A percentile compares a stretch with the other conserved stretches of the same genome.
These are phyloP conservation scores for Bombus difficillimus DNA, from an alignment of 1,140 invertebrate species.

Conservation along the genomic window DNA sequence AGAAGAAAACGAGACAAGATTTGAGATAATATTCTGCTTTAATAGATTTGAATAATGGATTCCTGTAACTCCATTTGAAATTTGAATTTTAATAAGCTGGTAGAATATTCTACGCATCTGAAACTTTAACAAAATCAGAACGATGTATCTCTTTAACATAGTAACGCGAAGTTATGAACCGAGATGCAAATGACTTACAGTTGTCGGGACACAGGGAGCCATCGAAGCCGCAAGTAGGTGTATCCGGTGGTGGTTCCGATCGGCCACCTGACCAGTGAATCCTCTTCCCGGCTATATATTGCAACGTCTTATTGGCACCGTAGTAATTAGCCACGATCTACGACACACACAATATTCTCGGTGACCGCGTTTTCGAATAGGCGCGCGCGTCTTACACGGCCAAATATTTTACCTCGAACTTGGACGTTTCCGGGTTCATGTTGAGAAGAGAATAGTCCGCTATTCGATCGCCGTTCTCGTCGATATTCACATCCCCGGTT, in stretches of 20 bases:
- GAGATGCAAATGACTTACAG: constrained; percentile 81
- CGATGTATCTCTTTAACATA: neutral
- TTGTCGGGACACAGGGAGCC: constrained; percentile 92
- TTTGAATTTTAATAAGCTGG: neutral
- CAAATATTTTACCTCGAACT: constrained; percentile 87
- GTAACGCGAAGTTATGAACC: too few relatives aligned
- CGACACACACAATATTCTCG: neutral
- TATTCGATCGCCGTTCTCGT: constrained; percentile 94
- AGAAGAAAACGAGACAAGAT: neutral
- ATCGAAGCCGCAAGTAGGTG: constrained; percentile 96
- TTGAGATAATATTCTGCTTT: neutral
- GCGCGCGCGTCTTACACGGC: too few relatives aligned
- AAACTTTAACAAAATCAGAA: neutral
- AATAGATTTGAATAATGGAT: neutral
- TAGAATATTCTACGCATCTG: neutral
- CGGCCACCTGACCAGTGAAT: constrained; percentile 95
- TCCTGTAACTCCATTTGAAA: neutral
- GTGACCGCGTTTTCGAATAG: neutral
- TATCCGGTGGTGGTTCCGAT: constrained; percentile 89
- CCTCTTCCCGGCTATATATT: constrained; percentile 86
- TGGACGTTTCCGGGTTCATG: constrained; percentile 91
- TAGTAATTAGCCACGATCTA: constrained; percentile 94
- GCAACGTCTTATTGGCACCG: constrained; percentile 88
- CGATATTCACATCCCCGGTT: constrained; percentile 95
- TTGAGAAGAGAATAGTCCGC: constrained; percentile 95